Conservation (phyloP, 2,797 vertebrate genomes). For the Diglossa cyanea region DNA sequence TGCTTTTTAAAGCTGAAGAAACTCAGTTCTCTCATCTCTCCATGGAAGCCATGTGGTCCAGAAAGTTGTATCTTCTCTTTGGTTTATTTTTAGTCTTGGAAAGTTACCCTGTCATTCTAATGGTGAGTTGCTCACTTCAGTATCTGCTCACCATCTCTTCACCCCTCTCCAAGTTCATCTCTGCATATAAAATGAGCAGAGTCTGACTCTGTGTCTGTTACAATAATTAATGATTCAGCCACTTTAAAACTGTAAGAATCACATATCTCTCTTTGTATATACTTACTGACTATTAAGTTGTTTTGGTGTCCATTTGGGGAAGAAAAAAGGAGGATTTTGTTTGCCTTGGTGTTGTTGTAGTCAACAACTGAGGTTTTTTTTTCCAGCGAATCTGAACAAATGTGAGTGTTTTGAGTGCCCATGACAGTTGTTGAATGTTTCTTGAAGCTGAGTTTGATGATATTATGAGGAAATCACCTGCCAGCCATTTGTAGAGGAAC, state of each 20-base stretch:
- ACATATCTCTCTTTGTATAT: neutral
- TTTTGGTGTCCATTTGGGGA: neutral
- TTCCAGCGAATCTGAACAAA: neutral
- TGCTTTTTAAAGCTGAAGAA: neutral
- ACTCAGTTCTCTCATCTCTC: neutral
- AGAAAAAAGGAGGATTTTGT: neutral
- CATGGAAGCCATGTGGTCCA: neutral
- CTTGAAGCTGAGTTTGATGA: neutral
- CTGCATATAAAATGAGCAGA: neutral
- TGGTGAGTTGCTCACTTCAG: neutral
- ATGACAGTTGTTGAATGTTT: neutral
- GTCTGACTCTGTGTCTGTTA: neutral
- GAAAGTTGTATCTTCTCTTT: neutral
- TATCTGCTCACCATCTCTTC: neutral
- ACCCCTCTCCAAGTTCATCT: neutral
- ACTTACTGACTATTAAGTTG: neutral
- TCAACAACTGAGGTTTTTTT: neutral
- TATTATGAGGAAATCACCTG: neutral
- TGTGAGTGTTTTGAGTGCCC: neutral
- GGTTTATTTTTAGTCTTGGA: neutral
- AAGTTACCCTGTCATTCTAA: neutral
- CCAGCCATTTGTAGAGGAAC: neutral
- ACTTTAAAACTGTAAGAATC: neutral
- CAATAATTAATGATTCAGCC: neutral
- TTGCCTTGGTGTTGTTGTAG: neutral